These are phyloP conservation scores for human DNA, from an alignment of 2,113 vertebrate species.

Conservation along the genomic window DNA sequence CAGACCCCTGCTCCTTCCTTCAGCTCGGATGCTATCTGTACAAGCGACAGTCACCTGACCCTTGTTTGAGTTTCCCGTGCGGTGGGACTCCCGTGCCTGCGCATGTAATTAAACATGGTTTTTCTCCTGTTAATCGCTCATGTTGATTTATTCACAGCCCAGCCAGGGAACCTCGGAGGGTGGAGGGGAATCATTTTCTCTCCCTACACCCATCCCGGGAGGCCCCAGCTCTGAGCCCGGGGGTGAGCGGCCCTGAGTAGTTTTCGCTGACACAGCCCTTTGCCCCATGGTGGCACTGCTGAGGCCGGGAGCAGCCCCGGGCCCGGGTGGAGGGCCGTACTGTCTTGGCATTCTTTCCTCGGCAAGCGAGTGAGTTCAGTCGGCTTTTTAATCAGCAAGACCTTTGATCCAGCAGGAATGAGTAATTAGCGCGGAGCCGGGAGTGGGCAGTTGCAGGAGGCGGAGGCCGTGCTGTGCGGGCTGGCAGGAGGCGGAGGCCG, in stretches of 20 bases:
- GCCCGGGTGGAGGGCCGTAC: rapidly evolving
- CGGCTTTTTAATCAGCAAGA: not conserved
- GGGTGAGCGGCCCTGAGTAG: rapidly evolving
- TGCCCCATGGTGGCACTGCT: rapidly evolving
- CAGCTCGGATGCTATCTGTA: not conserved
- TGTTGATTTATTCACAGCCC: not conserved
- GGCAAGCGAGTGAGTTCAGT: not conserved
- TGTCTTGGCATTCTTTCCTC: not conserved
- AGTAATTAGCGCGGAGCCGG: not conserved
- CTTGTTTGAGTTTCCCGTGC: not conserved
- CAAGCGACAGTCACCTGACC: not conserved
- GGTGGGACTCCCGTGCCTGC: not conserved
- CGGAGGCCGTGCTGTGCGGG: too few species aligned
- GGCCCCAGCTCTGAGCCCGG: not conserved
- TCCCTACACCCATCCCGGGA: not conserved
- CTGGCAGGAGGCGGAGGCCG: rapidly evolving
- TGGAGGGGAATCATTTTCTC: not conserved
- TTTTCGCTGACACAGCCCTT: too few species aligned
- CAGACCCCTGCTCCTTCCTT: not conserved
- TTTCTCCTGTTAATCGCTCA: not conserved
- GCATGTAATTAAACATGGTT: not conserved
- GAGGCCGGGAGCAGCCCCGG: rapidly evolving
- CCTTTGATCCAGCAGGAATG: slow-evolving; percentile 25
- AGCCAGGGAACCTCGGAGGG: not conserved
- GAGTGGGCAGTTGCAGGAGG: not conserved